Evolutionary conservation across 2,888 invertebrate species (phyloP).

Genomic region (Sturmia bella): DNA sequence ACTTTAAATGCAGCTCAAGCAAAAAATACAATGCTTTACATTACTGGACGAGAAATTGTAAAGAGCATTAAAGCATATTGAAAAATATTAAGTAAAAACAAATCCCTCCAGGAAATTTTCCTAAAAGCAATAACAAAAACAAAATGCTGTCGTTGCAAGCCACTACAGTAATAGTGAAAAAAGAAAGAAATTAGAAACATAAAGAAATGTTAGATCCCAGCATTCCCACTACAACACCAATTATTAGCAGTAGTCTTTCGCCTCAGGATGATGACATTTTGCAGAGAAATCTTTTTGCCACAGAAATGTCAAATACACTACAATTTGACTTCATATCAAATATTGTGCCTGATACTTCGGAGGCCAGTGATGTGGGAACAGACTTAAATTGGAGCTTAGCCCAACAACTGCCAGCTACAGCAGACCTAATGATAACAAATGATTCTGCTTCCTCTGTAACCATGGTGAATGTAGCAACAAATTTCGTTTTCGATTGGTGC

Average conservation of each 20-base stretch:
- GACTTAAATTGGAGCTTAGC: slow-evolving; percentile 33
- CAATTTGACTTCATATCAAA: slow-evolving; percentile 19
- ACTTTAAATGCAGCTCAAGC: slow-evolving; percentile 28
- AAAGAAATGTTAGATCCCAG: slow-evolving; percentile 65
- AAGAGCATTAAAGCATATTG: slow-evolving; percentile 12
- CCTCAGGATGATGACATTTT: slow-evolving; percentile 44
- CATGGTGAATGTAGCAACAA: slow-evolving; percentile 57
- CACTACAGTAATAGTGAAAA: background rate
- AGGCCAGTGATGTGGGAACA: slow-evolving; percentile 10
- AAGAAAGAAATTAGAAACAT: background rate
- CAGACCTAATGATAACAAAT: slow-evolving; percentile 23
- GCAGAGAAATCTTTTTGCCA: slow-evolving; percentile 23
- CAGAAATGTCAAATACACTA: slow-evolving; percentile 34
- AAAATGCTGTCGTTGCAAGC: background rate
- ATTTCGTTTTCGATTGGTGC: slow-evolving; percentile 66
- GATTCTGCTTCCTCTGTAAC: slow-evolving; percentile 27
- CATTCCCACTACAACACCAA: slow-evolving; percentile 59
- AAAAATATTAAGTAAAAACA: slow-evolving; percentile 6
- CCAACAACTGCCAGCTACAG: slow-evolving; percentile 19
- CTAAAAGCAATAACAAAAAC: background rate
- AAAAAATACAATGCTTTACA: background rate
- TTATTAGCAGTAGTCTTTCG: slow-evolving; percentile 50
- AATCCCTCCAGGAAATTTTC: background rate
- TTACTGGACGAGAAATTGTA: background rate
- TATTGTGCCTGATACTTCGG: background rate